Evolutionary conservation across 2,797 vertebrate species (phyloP).

Genomic region (Pseudotriccus pelzelni): DNA sequence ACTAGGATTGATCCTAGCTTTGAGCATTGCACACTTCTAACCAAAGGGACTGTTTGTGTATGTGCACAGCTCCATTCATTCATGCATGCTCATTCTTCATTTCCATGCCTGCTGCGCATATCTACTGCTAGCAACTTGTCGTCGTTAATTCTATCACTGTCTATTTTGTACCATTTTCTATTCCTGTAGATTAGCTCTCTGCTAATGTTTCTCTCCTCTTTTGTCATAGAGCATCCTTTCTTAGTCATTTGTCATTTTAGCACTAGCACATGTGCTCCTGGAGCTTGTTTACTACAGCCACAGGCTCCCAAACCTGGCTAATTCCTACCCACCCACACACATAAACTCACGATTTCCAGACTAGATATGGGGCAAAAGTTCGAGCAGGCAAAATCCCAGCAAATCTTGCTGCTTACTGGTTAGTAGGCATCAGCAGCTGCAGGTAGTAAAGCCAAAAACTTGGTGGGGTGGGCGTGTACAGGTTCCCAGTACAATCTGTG

Average conservation of each 20-base stretch:
- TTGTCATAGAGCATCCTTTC: background rate
- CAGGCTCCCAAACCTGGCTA: background rate
- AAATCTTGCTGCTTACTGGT: background rate
- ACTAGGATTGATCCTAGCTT: background rate
- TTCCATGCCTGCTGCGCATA: background rate
- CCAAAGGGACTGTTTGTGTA: background rate
- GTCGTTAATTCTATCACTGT: background rate
- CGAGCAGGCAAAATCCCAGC: background rate
- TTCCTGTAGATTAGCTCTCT: background rate
- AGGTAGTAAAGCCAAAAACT: background rate
- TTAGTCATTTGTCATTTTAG: background rate
- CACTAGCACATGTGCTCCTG: background rate
- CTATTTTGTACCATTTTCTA: background rate
- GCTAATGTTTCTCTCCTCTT: background rate
- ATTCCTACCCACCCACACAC: background rate
- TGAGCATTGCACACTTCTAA: background rate
- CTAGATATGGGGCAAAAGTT: rapidly evolving
- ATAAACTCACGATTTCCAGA: background rate
- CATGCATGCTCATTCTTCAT: background rate
- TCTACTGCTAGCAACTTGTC: background rate
- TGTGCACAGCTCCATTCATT: background rate
- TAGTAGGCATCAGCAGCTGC: background rate
- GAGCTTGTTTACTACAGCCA: background rate
- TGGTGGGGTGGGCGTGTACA: background rate
- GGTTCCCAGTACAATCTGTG: background rate